A percentile compares a stretch with the other conserved stretches of the same genome.
Evolutionary conservation across 2,797 vertebrate genomes (phyloP).

Genomic region (Spinibarbus caldwelli): DNA sequence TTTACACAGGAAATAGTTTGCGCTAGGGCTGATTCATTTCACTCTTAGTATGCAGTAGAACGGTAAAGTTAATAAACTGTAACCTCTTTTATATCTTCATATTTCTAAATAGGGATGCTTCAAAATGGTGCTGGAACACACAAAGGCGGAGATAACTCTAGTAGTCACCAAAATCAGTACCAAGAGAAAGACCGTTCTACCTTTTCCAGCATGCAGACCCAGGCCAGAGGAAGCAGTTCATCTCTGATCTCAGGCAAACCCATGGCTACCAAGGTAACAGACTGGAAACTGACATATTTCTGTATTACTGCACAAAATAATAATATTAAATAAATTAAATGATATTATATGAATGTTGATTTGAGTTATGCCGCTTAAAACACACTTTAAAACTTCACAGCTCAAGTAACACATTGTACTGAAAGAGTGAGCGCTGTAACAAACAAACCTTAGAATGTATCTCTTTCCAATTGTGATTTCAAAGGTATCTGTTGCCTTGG

Average conservation of each 20-base stretch:
- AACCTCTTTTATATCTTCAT: background rate
- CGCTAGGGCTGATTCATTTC: background rate
- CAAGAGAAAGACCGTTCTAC: conserved; percentile 26
- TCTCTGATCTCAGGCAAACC: conserved; percentile 27
- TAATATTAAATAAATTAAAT: background rate
- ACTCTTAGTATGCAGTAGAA: background rate
- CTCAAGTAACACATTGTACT: background rate
- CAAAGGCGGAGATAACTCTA: conserved; percentile 33
- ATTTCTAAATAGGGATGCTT: conserved; percentile 49
- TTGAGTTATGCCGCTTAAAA: background rate
- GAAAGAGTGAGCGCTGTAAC: background rate
- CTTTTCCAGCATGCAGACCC: conserved; percentile 35
- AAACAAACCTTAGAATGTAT: background rate
- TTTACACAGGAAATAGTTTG: conserved; percentile 18
- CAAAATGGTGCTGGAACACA: conserved; percentile 45
- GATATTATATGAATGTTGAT: background rate
- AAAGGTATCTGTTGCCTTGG: conserved; percentile 24
- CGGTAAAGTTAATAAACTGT: background rate
- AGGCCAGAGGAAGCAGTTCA: conserved; percentile 20
- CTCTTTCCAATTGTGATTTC: conserved; percentile 2
- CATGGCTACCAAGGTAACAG: conserved; percentile 51
- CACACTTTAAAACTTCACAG: background rate
- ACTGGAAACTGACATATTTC: background rate
- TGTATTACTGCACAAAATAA: background rate
- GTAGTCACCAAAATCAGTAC: conserved; percentile 3